Base-by-base conservation (phyloP, 2,113 vertebrate genomes). In the Arenaria interpres region DNA sequence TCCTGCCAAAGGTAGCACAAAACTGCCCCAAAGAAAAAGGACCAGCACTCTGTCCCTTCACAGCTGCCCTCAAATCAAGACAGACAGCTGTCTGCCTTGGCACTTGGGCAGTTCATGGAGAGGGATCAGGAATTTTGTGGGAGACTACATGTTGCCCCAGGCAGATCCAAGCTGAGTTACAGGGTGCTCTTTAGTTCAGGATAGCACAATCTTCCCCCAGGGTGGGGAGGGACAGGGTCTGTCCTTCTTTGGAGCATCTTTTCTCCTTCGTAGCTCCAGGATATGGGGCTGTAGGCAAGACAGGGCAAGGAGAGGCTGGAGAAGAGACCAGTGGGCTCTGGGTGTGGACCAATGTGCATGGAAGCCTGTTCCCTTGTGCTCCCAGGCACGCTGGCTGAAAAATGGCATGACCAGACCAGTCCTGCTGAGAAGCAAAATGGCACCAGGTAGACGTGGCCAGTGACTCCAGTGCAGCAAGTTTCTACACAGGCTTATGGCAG, bases 321-420 rank as follows among this genome's bases (percentile, higher is more conserved):
- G 50, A 57, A 74, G 27, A 62, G 15, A 73, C 27, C 6, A 4
- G 7, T 14, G 43, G 51, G 22, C 30, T 45, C n/a, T 41, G 41
- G 13, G 18, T 60, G 23, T 4, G 6, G 43, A 59, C 2, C 46
- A 46, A 33, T 1, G 0, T 12, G 13, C 18, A 3, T 10, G 15
- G 19, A 72, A 72, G 62, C 50, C 25, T 13, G 21, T 35, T 78
- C 28, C 2, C 10, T 32, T 75, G 22, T 46, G 33, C 43, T 92
- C 10, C 43, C 24, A n/a, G 62, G 30, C 41, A 50, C 2, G 22
- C 14, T 35, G 50, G 72, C 37, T 83, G 41, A 63, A 78, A 63
- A 4, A 2, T 5, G 16, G 16, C 41, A 17, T 11, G 41, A 33
- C 39, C 50, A 53, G 27, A 39, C 5, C 23, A 24, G 32, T 15